Base-by-base conservation (phyloP, 2,888 invertebrate species). In the Archaeoteleia sp. region DNA sequence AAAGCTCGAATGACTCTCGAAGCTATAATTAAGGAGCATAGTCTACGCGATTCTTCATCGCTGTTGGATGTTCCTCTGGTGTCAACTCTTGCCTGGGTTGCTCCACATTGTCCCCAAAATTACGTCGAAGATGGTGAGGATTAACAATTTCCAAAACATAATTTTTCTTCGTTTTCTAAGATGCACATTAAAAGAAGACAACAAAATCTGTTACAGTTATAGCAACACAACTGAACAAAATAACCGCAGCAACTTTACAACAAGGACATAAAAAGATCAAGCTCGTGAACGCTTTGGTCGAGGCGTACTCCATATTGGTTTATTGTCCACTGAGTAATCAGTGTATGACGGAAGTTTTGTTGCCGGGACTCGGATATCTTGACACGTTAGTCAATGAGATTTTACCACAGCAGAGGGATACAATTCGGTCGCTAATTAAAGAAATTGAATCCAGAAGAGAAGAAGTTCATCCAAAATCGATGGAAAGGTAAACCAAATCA, bases 201-300 rank as follows among this genome's bases (percentile, higher is more conserved):
- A n/a, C n/a, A n/a, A n/a, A n/a, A n/a, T n/a, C n/a, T n/a, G n/a
- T 87, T 88, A 48, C 82, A 91, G 91, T 91, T 62, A 87, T 91
- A 71, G 86, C 91, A 32, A 90, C 90, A 0, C 88, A 90, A 63
- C 79, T 92, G 67, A 87, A 88, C 6, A 87, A 86, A 14, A 86
- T 90, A 75, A 88, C 90, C 2, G 85, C 87, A 1, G 88, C 87
- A 63, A 88, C 89, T 73, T 86, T 88, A 58, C 89, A 89, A 70
- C 88, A 89, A 73, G 87, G 87, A 1, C 87, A 87, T 1, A 86
- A 87, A 70, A 88, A 88, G 77, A 81, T 87, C 42, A 90, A 90
- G 74, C 86, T 91, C 58, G 88, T 89, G 5, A 84, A 88, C 51
- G 89, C 89, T 34, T 82, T 92, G 43, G 87, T 91, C 43, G 91